Evolutionary conservation across 2,113 vertebrate species (phyloP).

Genomic region (Hystrix brachyura): DNA sequence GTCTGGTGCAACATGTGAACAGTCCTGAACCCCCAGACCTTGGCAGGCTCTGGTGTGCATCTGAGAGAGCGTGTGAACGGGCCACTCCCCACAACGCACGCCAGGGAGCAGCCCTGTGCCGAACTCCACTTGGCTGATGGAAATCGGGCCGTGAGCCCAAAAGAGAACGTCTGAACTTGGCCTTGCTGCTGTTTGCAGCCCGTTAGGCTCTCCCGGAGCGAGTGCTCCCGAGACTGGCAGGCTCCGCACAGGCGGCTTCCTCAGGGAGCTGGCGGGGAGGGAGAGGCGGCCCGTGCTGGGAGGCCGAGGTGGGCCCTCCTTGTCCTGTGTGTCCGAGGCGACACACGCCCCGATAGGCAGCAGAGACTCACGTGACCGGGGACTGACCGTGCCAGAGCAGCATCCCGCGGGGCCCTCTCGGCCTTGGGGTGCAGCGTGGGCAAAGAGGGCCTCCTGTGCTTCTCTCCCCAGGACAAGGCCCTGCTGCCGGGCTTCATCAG

Average conservation of each 20-base stretch:
- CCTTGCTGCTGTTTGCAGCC: not conserved
- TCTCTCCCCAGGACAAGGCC: not conserved
- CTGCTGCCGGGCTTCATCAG: constrained; percentile 90
- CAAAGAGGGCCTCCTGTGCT: not conserved
- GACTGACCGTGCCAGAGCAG: not conserved
- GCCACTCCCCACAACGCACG: not conserved
- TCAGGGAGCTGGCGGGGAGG: not conserved
- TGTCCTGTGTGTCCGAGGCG: not conserved
- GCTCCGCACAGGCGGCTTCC: not conserved
- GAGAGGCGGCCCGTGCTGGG: not conserved
- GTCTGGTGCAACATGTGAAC: not conserved
- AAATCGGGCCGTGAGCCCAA: not conserved
- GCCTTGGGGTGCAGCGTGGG: not conserved
- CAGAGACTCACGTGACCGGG: not conserved
- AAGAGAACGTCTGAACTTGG: constrained; percentile 20
- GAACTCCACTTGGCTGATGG: not conserved
- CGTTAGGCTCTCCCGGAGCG: not conserved
- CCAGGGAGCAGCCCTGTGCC: not conserved
- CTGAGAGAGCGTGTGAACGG: not conserved
- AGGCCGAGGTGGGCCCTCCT: too few species aligned
- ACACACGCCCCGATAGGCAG: not conserved
- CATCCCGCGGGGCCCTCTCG: not conserved
- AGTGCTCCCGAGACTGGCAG: not conserved
- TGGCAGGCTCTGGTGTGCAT: not conserved
- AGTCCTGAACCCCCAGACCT: not conserved